phyloP scores from a whole-genome alignment of 2,888 invertebrate genomes.

The Tetragonula carbonaria region DNA sequence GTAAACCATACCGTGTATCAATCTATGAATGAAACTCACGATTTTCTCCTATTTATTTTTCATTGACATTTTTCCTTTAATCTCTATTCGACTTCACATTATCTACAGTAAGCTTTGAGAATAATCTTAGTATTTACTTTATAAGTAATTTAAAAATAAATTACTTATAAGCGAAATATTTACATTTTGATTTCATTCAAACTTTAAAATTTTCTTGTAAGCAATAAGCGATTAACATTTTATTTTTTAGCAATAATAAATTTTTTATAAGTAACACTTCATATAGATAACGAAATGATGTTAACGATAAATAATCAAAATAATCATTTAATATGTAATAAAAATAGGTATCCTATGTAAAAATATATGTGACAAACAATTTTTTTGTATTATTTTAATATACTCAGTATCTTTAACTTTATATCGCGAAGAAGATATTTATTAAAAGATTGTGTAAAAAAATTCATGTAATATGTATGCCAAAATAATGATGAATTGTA shows the following conservation, averaged over 20 bases:
- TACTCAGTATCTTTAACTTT: background rate
- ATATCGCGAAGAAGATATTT: background rate
- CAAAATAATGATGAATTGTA: background rate
- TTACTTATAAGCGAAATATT: background rate
- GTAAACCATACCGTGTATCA: slow-evolving; percentile 15
- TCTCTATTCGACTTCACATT: background rate
- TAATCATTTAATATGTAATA: background rate
- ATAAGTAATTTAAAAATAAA: background rate
- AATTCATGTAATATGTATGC: background rate
- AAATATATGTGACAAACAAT: background rate
- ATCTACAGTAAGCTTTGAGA: background rate
- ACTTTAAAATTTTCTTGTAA: background rate
- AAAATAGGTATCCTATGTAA: background rate
- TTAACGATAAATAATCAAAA: background rate
- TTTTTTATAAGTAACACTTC: background rate
- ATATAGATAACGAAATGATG: background rate
- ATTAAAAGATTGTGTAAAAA: background rate
- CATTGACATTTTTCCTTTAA: background rate
- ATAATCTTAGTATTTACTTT: background rate
- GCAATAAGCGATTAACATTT: background rate
- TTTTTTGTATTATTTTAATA: background rate
- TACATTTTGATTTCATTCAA: background rate
- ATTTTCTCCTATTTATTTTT: background rate
- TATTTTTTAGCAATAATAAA: background rate
- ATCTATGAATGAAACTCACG: slow-evolving; percentile 27